A percentile compares a stretch with the other conserved stretches of the same genome.
These are phyloP conservation scores for Cyclina sinensis DNA, from an alignment of 1,140 invertebrate species.

Conservation along the genomic window DNA sequence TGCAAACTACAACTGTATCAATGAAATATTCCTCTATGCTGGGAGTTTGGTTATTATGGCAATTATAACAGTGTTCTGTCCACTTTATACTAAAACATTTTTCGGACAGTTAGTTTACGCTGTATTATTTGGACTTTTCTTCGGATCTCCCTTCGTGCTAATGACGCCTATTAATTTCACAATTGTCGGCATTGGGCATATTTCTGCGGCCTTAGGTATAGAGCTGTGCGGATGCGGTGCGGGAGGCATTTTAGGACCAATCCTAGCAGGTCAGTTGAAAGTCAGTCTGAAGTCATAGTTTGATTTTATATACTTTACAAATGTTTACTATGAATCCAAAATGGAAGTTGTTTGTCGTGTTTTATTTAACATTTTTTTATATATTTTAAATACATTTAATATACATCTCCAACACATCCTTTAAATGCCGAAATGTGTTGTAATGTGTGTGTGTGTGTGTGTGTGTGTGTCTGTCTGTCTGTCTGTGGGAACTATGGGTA, in stretches of 20 bases:
- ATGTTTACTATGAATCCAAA: too few relatives aligned
- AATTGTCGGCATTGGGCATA: constrained; percentile 13
- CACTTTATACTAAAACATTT: not conserved
- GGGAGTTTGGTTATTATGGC: constrained; percentile 14
- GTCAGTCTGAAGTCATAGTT: too few relatives aligned
- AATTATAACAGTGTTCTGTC: not conserved
- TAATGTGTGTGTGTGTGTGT: too few relatives aligned
- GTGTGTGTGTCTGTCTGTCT: too few relatives aligned
- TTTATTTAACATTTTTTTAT: too few relatives aligned
- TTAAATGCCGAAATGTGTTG: too few relatives aligned
- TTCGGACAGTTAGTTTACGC: constrained; percentile 12
- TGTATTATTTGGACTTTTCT: constrained; percentile 1
- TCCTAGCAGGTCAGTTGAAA: constrained; percentile 51
- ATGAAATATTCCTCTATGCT: not conserved
- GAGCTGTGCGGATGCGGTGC: constrained; percentile 22
- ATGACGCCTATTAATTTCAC: constrained; percentile 16
- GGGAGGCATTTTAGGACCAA: constrained; percentile 45
- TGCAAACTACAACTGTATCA: not conserved
- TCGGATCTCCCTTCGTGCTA: constrained; percentile 20
- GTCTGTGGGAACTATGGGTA: too few relatives aligned
- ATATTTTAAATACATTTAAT: too few relatives aligned
- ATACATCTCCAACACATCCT: too few relatives aligned
- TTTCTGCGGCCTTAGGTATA: not conserved
- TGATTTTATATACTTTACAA: too few relatives aligned
- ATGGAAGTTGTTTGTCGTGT: too few relatives aligned